Conservation (phyloP, 92 coral and sea anemone genomes). For the Diadumene lineata region DNA sequence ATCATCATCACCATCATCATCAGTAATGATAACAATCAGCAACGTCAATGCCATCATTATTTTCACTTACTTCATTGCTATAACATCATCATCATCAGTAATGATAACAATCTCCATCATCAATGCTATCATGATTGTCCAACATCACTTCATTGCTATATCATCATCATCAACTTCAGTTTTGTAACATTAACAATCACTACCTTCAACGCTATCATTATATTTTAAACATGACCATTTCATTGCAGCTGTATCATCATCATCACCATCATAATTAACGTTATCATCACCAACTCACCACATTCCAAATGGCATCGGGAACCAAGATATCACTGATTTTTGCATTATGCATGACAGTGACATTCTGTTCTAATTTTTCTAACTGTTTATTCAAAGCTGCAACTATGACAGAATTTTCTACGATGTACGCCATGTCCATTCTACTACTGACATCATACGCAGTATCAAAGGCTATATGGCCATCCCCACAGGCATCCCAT, state of each 20-base stretch:
- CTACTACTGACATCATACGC: conserved; percentile 51
- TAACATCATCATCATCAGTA: too few species aligned
- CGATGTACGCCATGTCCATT: conserved; percentile 84
- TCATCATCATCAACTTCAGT: conserved; percentile 2
- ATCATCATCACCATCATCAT: neutral
- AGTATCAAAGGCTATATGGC: conserved; percentile 85
- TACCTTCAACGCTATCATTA: neutral
- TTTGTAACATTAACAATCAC: neutral
- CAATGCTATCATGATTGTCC: neutral
- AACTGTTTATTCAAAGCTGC: conserved; percentile 82
- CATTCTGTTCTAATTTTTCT: conserved; percentile 59
- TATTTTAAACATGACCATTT: neutral
- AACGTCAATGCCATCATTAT: too few species aligned
- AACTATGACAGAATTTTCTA: conserved; percentile 82
- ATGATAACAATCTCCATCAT: neutral
- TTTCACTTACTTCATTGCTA: too few species aligned
- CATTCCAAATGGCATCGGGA: conserved; percentile 67
- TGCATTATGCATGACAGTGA: conserved; percentile 71
- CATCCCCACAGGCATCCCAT: conserved; percentile 99
- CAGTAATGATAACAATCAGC: neutral
- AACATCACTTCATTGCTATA: neutral
- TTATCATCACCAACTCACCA: conserved; percentile 38
- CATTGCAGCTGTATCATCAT: neutral
- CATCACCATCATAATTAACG: neutral
- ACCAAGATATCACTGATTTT: conserved; percentile 59